Percentiles rank a stretch among this genome's conserved stretches.
phyloP scores from a whole-genome alignment of 2,797 vertebrate species.

The Anabas testudineus region DNA sequence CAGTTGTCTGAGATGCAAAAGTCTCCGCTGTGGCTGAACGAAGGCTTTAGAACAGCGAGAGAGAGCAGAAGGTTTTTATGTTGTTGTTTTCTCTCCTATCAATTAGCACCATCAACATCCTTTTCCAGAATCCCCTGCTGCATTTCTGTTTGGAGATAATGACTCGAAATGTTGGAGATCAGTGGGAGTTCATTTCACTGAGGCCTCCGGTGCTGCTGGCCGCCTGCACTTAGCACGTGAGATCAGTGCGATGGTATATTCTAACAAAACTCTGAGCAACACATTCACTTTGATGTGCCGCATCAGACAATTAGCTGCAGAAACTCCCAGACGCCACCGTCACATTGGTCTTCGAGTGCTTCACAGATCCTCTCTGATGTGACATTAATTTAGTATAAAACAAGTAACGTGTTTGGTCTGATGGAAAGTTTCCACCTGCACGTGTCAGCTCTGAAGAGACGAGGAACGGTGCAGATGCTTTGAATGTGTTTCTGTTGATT shows the following conservation, averaged over 20 bases:
- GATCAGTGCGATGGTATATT: slow-evolving; percentile 53
- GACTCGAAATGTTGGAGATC: slow-evolving; percentile 49
- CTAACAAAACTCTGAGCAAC: slow-evolving; percentile 21
- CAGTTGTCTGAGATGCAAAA: slow-evolving; percentile 29
- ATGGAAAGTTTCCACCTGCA: slow-evolving; percentile 7
- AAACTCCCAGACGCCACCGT: background rate
- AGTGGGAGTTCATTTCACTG: slow-evolving; percentile 18
- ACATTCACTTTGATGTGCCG: slow-evolving; percentile 48
- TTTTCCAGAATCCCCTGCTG: slow-evolving; percentile 7
- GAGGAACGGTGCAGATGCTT: no score
- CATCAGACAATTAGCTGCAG: slow-evolving; percentile 9
- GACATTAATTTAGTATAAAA: slow-evolving; percentile 34
- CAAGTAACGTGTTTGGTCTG: slow-evolving; percentile 17
- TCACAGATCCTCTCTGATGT: background rate
- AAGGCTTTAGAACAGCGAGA: background rate
- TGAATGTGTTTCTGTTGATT: no score
- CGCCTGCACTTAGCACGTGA: slow-evolving; percentile 48
- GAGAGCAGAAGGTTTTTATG: background rate
- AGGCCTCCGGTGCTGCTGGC: slow-evolving; percentile 32
- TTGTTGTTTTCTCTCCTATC: slow-evolving; percentile 13
- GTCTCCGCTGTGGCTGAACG: background rate
- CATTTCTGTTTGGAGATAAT: slow-evolving; percentile 31
- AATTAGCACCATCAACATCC: slow-evolving; percentile 33
- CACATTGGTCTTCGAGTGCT: background rate
- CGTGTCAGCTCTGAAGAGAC: no score